These are phyloP conservation scores for Boloria selene DNA, from an alignment of 2,888 invertebrate genomes.

Conservation along the genomic window DNA sequence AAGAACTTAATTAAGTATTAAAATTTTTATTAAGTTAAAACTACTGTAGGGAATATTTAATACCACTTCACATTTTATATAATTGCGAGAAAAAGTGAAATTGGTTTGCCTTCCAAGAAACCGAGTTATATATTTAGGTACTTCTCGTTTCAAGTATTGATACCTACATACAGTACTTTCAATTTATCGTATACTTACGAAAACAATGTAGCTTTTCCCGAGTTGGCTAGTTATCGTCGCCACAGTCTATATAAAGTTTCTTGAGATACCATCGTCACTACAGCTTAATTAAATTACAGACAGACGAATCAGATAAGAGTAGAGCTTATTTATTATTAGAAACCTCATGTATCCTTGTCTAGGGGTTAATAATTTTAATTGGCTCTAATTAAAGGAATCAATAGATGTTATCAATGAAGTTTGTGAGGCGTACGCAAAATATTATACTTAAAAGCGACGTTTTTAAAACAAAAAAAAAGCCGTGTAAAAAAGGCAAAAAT, in stretches of 20 bases:
- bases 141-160: neutral
- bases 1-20: too few species aligned
- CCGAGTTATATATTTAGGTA: neutral
- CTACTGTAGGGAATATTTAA: too few species aligned
- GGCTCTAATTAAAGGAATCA: conserved; percentile 32
- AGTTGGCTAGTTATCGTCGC: conserved; percentile 39
- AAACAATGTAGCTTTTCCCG: conserved; percentile 40
- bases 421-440: conserved; percentile 1
- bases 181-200: conserved; percentile 9
- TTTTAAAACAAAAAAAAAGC: neutral
- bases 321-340: conserved; percentile 41
- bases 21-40: too few species aligned
- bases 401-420: conserved; percentile 19
- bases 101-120: conserved; percentile 1
- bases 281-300: conserved; percentile 46
- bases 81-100: conserved; percentile 2
- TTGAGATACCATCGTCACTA: conserved; percentile 44
- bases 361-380: conserved; percentile 32
- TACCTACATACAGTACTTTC: conserved; percentile 13
- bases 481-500: conserved; percentile 3
- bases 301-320: conserved; percentile 38
- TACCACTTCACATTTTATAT: neutral
- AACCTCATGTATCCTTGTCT: conserved; percentile 31
- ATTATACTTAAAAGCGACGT: conserved; percentile 7
- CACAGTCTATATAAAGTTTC: conserved; percentile 44